phyloP scores from a whole-genome alignment of 92 coral and sea anemone species.

The Epizoanthus scotinus region DNA sequence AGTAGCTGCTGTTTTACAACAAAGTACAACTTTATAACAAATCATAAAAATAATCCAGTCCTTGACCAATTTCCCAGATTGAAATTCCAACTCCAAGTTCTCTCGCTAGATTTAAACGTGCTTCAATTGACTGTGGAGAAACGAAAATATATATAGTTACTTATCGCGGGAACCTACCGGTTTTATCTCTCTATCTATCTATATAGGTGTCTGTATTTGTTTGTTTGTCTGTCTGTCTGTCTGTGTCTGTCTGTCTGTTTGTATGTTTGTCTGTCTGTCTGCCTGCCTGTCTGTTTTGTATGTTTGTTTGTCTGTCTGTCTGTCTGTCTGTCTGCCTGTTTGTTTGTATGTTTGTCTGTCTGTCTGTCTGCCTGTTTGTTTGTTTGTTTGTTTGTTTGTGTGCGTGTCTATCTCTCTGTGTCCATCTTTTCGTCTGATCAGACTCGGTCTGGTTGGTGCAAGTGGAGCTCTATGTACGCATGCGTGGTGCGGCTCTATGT shows the following conservation, averaged over 20 bases:
- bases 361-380: not conserved
- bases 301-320: not conserved
- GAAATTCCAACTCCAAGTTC: slow-evolving; percentile 92
- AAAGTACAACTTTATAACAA: slow-evolving; percentile 46
- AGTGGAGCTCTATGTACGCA: not conserved
- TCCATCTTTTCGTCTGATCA: no score
- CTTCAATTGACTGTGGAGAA: slow-evolving; percentile 78
- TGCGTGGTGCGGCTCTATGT: not conserved
- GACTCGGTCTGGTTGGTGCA: no score
- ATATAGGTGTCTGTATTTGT: not conserved
- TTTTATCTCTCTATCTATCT: not conserved
- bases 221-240: not conserved
- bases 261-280: no score
- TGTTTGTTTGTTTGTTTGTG: not conserved
- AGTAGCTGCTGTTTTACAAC: no score
- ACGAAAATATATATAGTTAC: not conserved
- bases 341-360: not conserved
- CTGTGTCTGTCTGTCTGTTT: no score
- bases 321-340: not conserved
- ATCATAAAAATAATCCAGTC: slow-evolving; percentile 94
- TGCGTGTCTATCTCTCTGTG: not conserved
- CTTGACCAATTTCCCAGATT: slow-evolving; percentile 98
- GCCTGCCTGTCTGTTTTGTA: no score
- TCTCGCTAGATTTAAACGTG: slow-evolving; percentile 82
- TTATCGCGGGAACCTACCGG: not conserved